Percentiles rank a stretch among this genome's conserved stretches.
phyloP scores from a whole-genome alignment of 2,113 vertebrate genomes.

The Burhinus oedicnemus region DNA sequence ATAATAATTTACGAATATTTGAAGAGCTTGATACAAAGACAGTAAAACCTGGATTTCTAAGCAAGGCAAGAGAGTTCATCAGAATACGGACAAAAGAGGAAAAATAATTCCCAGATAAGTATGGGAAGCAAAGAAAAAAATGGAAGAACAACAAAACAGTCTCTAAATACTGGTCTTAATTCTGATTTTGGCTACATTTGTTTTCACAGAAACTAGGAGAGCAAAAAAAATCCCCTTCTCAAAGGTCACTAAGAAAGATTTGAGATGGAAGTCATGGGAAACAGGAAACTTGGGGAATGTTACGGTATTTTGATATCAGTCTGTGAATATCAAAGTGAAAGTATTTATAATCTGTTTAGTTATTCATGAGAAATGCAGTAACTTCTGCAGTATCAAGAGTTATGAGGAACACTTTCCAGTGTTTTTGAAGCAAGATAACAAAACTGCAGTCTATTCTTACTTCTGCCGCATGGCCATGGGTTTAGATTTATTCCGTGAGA shows the following conservation, averaged over 20 bases:
- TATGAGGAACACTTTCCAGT: neutral
- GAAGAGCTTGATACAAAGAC: neutral
- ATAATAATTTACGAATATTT: neutral
- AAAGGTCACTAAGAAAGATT: neutral
- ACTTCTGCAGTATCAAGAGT: neutral
- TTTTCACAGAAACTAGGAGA: neutral
- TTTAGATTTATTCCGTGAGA: neutral
- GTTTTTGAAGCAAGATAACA: neutral
- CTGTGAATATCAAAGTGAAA: constrained; percentile 46
- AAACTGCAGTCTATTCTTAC: neutral
- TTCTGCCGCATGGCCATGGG: neutral
- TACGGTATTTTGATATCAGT: constrained; percentile 6
- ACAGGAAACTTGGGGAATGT: constrained; percentile 23
- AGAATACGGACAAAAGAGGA: neutral
- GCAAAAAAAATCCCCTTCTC: neutral
- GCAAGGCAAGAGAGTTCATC: neutral
- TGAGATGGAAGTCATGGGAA: constrained; percentile 43
- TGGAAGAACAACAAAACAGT: neutral
- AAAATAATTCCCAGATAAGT: neutral
- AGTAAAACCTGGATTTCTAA: neutral
- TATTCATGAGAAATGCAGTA: constrained; percentile 2
- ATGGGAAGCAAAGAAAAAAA: neutral
- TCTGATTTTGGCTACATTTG: neutral
- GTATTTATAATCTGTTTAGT: constrained; percentile 36
- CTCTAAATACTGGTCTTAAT: neutral